phyloP scores from a whole-genome alignment of 1,140 invertebrate genomes.

The Eurosta solidaginis region DNA sequence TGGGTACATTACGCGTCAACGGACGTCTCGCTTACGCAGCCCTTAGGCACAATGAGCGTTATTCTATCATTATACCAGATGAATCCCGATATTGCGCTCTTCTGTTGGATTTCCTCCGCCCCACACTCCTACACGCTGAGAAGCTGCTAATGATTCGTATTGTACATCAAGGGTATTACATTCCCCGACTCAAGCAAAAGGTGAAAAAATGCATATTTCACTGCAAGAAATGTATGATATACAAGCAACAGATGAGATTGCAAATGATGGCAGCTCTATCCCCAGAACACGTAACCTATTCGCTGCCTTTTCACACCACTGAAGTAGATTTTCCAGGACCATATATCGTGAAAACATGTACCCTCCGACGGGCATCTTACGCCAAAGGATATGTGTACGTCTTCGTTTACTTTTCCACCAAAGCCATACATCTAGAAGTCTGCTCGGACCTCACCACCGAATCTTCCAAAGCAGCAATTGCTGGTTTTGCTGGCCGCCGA shows the following conservation, averaged over 20 bases:
- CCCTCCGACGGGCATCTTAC: neutral
- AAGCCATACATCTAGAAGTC: neutral
- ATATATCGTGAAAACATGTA: neutral
- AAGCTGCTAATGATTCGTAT: neutral
- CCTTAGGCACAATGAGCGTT: neutral
- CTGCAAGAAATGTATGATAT: neutral
- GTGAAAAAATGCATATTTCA: too few species aligned
- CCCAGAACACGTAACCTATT: neutral
- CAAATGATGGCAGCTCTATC: neutral
- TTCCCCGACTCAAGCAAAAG: neutral
- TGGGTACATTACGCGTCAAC: neutral
- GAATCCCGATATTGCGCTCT: neutral
- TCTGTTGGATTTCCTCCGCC: neutral
- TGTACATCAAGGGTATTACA: constrained; percentile 16
- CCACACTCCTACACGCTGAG: neutral
- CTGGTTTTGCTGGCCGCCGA: neutral
- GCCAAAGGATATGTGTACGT: neutral
- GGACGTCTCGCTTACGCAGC: neutral
- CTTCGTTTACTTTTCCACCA: neutral
- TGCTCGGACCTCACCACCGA: too few species aligned
- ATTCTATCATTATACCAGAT: constrained; percentile 12
- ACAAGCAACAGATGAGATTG: neutral
- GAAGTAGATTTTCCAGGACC: neutral
- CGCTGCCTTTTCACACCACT: neutral
- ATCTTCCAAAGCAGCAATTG: too few species aligned